phyloP scores from a whole-genome alignment of 2,113 vertebrate genomes.

The Pelobates fuscus region DNA sequence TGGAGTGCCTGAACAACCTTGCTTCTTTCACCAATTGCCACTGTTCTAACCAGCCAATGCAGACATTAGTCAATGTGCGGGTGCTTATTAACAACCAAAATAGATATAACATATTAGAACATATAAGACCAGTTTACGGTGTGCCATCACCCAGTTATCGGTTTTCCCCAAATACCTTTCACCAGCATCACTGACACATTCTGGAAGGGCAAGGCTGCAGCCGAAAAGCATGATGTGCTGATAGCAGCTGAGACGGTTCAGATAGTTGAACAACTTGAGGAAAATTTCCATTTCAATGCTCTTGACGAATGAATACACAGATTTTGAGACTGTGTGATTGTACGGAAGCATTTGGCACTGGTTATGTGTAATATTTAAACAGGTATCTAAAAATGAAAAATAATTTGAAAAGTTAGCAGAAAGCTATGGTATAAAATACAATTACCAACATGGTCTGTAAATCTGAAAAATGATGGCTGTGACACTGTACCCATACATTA shows the following conservation, averaged over 20 bases:
- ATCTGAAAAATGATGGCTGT: too few relatives aligned
- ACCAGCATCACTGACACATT: constrained; percentile 73
- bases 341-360: constrained; percentile 92
- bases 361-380: constrained; percentile 76
- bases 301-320: constrained; percentile 77
- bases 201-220: constrained; percentile 88
- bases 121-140: too few relatives aligned
- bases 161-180: constrained; percentile 74
- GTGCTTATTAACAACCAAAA: too few relatives aligned
- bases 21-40: too few relatives aligned
- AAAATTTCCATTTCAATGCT: constrained; percentile 88
- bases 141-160: constrained; percentile 51
- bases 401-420: background rate
- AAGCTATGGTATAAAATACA: background rate
- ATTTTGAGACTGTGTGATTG: constrained; percentile 75
- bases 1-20: too few relatives aligned
- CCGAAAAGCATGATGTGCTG: constrained; percentile 96
- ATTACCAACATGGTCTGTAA: too few relatives aligned
- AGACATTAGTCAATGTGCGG: too few relatives aligned
- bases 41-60: too few relatives aligned
- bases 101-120: too few relatives aligned
- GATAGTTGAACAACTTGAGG: constrained; percentile 94
- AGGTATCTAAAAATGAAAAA: constrained; percentile 71
- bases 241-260: constrained; percentile 88
- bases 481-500: too few relatives aligned